Evolutionary conservation across 2,888 invertebrate species (phyloP).

Genomic region (Theretra japonica): DNA sequence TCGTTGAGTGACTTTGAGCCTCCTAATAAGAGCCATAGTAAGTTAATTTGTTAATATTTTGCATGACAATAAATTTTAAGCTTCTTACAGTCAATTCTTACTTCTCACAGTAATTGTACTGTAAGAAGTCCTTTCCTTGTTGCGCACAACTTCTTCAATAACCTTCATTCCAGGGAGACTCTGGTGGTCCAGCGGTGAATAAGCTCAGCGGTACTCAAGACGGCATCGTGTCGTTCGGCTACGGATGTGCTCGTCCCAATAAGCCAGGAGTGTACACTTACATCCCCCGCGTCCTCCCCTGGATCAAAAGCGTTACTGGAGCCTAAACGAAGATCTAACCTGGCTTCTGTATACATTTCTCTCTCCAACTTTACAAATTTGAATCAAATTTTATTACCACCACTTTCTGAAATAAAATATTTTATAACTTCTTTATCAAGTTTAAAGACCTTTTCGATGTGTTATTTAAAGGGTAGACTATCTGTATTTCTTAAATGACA

Average conservation of each 20-base stretch:
- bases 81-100: too few relatives aligned
- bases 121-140: too few relatives aligned
- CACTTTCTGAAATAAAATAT: background rate
- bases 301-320: conserved; percentile 42
- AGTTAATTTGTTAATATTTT: too few relatives aligned
- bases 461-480: too few relatives aligned
- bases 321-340: background rate
- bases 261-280: conserved; percentile 62
- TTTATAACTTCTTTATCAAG: too few relatives aligned
- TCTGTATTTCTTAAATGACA: too few relatives aligned
- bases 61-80: too few relatives aligned
- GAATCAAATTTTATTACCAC: background rate
- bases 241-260: conserved; percentile 58
- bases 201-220: conserved; percentile 42
- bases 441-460: too few relatives aligned
- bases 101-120: too few relatives aligned
- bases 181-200: conserved; percentile 60
- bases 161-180: conserved; percentile 62
- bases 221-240: conserved; percentile 60
- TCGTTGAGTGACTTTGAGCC: too few relatives aligned
- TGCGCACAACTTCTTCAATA: background rate
- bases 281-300: conserved; percentile 48
- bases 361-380: too few relatives aligned
- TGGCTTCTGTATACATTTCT: conserved; percentile 10
- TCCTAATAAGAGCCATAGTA: too few relatives aligned